Percentiles rank a stretch among this genome's conserved stretches.
These are phyloP conservation scores for Microplitis manilae DNA, from an alignment of 2,888 invertebrate genomes.

Conservation along the genomic window DNA sequence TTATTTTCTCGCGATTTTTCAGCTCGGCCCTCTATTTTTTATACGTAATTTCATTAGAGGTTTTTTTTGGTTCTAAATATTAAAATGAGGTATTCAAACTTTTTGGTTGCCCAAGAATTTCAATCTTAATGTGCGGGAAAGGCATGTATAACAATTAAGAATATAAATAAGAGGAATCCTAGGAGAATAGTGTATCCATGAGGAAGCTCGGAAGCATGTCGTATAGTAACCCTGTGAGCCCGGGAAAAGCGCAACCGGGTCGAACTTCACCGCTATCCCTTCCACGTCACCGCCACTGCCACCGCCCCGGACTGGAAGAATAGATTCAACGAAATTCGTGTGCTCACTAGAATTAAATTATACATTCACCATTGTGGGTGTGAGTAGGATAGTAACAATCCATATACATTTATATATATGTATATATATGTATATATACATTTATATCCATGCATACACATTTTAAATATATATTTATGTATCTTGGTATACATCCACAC, in stretches of 20 bases:
- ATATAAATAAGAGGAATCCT: background rate
- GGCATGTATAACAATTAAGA: background rate
- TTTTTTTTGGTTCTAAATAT: background rate
- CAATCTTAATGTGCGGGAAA: background rate
- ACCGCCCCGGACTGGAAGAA: conserved; percentile 35
- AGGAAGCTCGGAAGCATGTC: conserved; percentile 20
- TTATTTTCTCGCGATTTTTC: background rate
- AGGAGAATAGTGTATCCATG: conserved; percentile 20
- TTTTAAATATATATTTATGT: conserved; percentile 6
- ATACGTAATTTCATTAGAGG: background rate
- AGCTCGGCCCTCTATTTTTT: background rate
- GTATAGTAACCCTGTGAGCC: conserved; percentile 32
- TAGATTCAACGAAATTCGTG: conserved; percentile 45
- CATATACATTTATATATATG: conserved; percentile 13
- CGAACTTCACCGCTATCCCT: conserved; percentile 26
- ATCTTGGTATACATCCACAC: background rate
- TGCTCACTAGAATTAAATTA: conserved; percentile 58
- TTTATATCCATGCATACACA: conserved; percentile 9
- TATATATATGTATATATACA: conserved; percentile 16
- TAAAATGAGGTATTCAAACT: background rate
- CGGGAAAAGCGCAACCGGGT: conserved; percentile 41
- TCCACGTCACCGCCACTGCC: conserved; percentile 17
- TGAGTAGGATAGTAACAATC: background rate
- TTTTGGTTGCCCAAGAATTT: background rate
- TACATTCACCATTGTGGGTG: conserved; percentile 53